Evolutionary conservation across 2,797 vertebrate genomes (phyloP).

Genomic region (Gephyroberyx darwinii): DNA sequence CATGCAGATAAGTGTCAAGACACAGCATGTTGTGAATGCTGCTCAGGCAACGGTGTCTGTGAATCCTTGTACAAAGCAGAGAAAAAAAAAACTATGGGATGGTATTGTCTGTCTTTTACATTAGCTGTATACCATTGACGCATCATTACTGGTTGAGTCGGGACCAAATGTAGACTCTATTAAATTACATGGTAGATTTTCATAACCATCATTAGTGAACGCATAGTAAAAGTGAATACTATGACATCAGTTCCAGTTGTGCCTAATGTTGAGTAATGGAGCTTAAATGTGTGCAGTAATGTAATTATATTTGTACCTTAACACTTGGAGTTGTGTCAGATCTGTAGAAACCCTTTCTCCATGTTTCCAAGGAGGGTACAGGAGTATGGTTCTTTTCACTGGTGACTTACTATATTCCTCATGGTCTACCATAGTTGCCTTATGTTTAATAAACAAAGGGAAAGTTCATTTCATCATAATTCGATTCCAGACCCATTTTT

Average conservation of each 20-base stretch:
- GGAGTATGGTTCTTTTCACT: slow-evolving; percentile 50
- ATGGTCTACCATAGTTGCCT: slow-evolving; percentile 85
- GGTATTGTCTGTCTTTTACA: slow-evolving; percentile 62
- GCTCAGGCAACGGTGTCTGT: slow-evolving; percentile 57
- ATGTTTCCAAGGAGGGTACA: slow-evolving; percentile 36
- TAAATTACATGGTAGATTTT: slow-evolving; percentile 59
- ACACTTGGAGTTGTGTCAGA: slow-evolving; percentile 48
- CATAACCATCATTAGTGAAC: slow-evolving; percentile 49
- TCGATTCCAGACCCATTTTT: slow-evolving; percentile 48
- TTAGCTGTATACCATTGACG: slow-evolving; percentile 51
- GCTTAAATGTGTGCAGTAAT: slow-evolving; percentile 67
- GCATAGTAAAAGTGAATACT: slow-evolving; percentile 43
- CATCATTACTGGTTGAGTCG: slow-evolving; percentile 73
- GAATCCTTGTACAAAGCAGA: slow-evolving; percentile 62
- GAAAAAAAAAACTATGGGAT: slow-evolving; percentile 41
- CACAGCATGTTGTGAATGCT: slow-evolving; percentile 23
- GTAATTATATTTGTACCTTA: slow-evolving; percentile 55
- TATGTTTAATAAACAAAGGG: slow-evolving; percentile 78
- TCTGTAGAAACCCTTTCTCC: slow-evolving; percentile 50
- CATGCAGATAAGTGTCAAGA: slow-evolving; percentile 34
- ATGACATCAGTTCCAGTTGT: slow-evolving; percentile 72
- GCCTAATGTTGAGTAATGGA: slow-evolving; percentile 77
- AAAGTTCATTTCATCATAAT: slow-evolving; percentile 54
- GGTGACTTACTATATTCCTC: slow-evolving; percentile 63
- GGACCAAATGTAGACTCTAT: slow-evolving; percentile 74